A percentile compares a stretch with the other conserved stretches of the same genome.
Conservation (phyloP, 2,888 invertebrate genomes). For the Apotomis turbidana region DNA sequence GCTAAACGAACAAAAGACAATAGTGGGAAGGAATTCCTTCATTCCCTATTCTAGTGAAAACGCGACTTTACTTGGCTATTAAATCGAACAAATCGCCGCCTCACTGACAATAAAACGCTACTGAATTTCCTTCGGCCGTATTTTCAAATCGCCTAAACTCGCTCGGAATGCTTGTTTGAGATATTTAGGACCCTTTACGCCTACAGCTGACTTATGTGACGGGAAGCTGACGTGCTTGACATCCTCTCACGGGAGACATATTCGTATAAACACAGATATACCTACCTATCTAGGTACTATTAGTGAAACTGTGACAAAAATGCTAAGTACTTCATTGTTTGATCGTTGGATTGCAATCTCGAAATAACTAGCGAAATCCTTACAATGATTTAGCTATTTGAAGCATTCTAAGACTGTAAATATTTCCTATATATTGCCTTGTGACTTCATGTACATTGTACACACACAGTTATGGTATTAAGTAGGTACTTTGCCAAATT, state of each 20-base stretch:
- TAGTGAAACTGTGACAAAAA: background rate
- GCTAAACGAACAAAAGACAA: constrained; percentile 41
- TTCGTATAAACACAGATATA: background rate
- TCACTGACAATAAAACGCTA: constrained; percentile 64
- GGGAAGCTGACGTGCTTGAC: constrained; percentile 45
- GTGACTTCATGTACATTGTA: background rate
- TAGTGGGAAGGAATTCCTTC: constrained; percentile 39
- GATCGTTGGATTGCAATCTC: background rate
- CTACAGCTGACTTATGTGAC: constrained; percentile 56
- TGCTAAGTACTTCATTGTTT: background rate
- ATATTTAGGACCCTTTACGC: constrained; percentile 60
- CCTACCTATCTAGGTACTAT: background rate
- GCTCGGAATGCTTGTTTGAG: constrained; percentile 68
- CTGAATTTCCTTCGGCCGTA: constrained; percentile 61
- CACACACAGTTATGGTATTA: background rate
- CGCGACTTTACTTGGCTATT: constrained; percentile 66
- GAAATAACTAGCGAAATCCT: background rate
- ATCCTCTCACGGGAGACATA: constrained; percentile 11
- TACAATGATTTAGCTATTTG: background rate
- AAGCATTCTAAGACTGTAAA: background rate
- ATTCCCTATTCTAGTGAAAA: constrained; percentile 47
- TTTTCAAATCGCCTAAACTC: constrained; percentile 62
- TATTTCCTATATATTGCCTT: background rate
- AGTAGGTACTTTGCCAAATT: background rate
- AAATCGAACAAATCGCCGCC: constrained; percentile 58